A percentile compares a stretch with the other conserved stretches of the same genome.
Conservation (phyloP, 2,113 vertebrate genomes). For the Todiramphus chloris region DNA sequence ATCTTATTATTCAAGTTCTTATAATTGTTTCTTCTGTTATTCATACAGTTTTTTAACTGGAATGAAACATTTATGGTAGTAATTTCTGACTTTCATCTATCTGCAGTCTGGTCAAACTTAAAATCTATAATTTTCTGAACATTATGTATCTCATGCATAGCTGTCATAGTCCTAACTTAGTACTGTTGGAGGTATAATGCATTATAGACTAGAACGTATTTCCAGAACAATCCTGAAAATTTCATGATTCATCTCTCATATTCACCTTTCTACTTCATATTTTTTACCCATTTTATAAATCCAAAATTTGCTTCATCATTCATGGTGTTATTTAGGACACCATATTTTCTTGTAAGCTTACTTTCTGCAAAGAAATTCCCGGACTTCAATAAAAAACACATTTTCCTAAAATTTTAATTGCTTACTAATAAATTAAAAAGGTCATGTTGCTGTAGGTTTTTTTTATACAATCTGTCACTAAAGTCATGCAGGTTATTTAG, state of each 20-base stretch:
- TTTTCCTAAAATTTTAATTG: background rate
- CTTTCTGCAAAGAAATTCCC: background rate
- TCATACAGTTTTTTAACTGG: background rate
- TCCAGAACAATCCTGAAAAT: background rate
- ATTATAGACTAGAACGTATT: background rate
- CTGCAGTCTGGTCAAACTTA: background rate
- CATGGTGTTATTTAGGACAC: background rate
- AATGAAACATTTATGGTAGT: background rate
- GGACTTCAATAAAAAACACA: background rate
- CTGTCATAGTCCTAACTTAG: background rate
- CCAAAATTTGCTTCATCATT: background rate
- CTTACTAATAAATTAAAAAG: background rate
- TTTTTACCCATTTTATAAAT: background rate
- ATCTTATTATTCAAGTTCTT: background rate
- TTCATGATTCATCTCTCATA: background rate
- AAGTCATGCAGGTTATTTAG: background rate
- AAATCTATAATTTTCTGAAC: background rate
- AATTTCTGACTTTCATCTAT: background rate
- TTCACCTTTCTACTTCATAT: background rate
- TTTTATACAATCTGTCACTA: background rate
- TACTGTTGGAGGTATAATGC: background rate
- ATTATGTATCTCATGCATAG: no score
- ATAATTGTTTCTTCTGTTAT: background rate
- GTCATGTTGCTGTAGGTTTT: background rate
- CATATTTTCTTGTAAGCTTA: background rate